Evolutionary conservation across 2,797 vertebrate genomes (phyloP), one percentile per base, ranked within the genome.

Genomic region (Parotocinclus haroldoi): DNA sequence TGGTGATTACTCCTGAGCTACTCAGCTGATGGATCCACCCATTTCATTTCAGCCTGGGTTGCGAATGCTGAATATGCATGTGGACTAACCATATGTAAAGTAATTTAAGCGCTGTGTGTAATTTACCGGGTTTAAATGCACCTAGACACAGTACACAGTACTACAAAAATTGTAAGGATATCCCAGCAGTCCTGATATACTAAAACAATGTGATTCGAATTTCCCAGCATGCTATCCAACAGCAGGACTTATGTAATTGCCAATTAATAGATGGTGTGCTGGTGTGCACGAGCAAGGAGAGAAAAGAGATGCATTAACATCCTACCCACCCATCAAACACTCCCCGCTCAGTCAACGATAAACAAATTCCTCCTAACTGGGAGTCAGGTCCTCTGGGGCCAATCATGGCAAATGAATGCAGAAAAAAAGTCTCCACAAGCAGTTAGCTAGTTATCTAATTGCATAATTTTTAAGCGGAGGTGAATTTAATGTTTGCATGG

Each of bases 281-380:
- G 64, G 60, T 57, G 66, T 66, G 63, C 54, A 66, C 69, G 56
- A 54, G 58, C 46, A 58, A 68, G 42, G n/a, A 46, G 14, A 69
- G 12, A 65, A 74, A 76, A 19, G 52, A 69, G 37, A 27, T 27
- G 2, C 27, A 66, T 71, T 79, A 61, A 80, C 71, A 58, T 51
- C 50, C 45, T 55, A 57, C 50, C 66, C 66, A 58, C 18, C 55
- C 57, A 78, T 82, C 73, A 75, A 40, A 58, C 45, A 58, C 45
- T n/a, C 58, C 13, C 27, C 63, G 50, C 67, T 61, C 58, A 57
- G 63, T 73, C 45, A 53, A 58, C 58, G 49, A 69, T 80, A 79
- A 79, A 79, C 68, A 77, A 72, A 69, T 72, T 71, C 58, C 38
- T 58, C 67, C 63, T 74, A 76, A 78, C 67, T 70, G 69, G 68